phyloP scores from a whole-genome alignment of 2,888 invertebrate species.

The Pristionchus entomophagus region DNA sequence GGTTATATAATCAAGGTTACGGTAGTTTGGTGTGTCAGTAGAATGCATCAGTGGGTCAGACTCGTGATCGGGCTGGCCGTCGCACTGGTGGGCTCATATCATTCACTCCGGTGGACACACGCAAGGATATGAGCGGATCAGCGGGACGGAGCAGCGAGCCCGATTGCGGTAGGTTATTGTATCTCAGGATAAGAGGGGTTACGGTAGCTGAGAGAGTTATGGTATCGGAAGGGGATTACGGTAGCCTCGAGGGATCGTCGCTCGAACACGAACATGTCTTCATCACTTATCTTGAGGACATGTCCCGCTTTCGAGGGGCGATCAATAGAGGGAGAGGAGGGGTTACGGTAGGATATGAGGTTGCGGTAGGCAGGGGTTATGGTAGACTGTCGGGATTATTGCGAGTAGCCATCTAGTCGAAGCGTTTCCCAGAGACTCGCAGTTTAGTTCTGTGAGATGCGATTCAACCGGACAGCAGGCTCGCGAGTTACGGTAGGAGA shows the following conservation, averaged over 20 bases:
- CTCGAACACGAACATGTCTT: background rate
- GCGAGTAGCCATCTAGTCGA: slow-evolving; percentile 19
- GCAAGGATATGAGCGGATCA: slow-evolving; percentile 26
- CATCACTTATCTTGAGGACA: background rate
- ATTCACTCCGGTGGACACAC: too few relatives aligned
- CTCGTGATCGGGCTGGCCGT: slow-evolving; percentile 1
- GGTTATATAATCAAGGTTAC: too few relatives aligned
- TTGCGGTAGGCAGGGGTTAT: background rate
- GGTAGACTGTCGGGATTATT: too few relatives aligned
- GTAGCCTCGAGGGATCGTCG: background rate
- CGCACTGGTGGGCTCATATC: slow-evolving; percentile 17
- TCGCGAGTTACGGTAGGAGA: slow-evolving; percentile 4
- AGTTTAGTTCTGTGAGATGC: background rate
- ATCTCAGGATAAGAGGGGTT: background rate
- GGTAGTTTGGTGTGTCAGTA: too few relatives aligned
- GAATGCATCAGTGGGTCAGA: background rate
- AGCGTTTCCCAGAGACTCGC: slow-evolving; percentile 11
- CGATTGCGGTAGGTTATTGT: background rate
- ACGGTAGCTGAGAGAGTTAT: background rate
- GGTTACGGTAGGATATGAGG: background rate
- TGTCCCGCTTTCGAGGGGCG: background rate
- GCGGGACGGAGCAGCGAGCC: background rate
- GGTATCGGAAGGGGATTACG: background rate
- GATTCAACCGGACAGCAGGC: slow-evolving; percentile 15
- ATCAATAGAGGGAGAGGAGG: background rate